These are phyloP conservation scores for Puma concolor DNA, from an alignment of 2,113 vertebrate genomes.

Conservation along the genomic window DNA sequence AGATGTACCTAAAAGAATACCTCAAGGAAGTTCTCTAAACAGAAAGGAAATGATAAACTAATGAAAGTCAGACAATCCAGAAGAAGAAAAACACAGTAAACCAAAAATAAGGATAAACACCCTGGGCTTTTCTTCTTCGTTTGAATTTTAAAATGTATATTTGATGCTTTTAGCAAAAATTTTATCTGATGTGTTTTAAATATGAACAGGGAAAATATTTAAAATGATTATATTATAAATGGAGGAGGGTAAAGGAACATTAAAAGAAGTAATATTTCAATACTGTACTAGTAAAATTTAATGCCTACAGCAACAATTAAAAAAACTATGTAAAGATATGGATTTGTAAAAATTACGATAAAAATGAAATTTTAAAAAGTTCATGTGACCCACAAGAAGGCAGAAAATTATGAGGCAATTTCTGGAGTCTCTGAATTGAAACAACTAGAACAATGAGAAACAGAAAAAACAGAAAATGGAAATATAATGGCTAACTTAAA, in stretches of 20 bases:
- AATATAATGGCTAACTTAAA: not conserved
- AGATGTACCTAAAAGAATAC: not conserved
- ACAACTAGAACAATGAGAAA: not conserved
- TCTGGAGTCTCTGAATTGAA: not conserved
- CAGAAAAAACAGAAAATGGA: not conserved
- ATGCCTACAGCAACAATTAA: not conserved
- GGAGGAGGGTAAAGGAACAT: not conserved
- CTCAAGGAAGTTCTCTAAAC: not conserved
- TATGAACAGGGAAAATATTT: not conserved
- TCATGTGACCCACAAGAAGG: not conserved
- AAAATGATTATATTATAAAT: not conserved
- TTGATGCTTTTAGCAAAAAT: not conserved
- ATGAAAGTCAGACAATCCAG: not conserved
- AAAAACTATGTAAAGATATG: not conserved
- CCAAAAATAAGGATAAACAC: not conserved
- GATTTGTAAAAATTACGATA: not conserved
- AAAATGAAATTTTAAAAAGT: not conserved
- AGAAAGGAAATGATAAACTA: not conserved
- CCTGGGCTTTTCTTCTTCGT: not conserved
- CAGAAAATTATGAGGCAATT: not conserved
- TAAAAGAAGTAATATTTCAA: not conserved
- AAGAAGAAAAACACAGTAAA: not conserved
- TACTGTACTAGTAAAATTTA: not conserved
- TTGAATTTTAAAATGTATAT: not conserved
- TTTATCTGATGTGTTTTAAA: not conserved